A percentile compares a stretch with the other conserved stretches of the same genome.
phyloP scores from a whole-genome alignment of 2,888 invertebrate species.

The Archips crataeganus region DNA sequence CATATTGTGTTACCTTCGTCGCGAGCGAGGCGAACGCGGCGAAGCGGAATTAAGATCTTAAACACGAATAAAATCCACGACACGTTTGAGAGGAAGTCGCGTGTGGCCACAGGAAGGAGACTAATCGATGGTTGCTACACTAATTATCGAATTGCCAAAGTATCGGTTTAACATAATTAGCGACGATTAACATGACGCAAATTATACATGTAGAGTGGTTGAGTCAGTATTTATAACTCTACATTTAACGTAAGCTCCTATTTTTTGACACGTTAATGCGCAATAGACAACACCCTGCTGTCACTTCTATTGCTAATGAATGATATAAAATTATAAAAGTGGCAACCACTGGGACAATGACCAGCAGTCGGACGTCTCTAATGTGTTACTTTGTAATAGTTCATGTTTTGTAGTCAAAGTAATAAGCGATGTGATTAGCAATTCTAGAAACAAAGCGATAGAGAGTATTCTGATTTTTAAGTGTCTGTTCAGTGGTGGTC shows the following conservation, averaged over 20 bases:
- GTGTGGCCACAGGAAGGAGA: constrained; percentile 49
- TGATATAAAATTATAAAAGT: too few species aligned
- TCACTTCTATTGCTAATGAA: too few species aligned
- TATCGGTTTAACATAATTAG: neutral
- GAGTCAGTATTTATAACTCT: neutral
- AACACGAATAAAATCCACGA: constrained; percentile 56
- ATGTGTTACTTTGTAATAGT: neutral
- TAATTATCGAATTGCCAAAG: constrained; percentile 15
- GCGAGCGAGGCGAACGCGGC: constrained; percentile 48
- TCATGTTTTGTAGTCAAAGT: neutral
- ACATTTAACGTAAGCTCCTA: neutral
- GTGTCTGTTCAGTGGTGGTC: neutral
- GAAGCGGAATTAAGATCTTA: constrained; percentile 71
- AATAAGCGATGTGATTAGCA: neutral
- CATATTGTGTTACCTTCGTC: constrained; percentile 68
- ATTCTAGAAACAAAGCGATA: neutral
- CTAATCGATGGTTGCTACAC: constrained; percentile 19
- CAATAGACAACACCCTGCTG: too few species aligned
- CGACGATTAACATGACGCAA: neutral
- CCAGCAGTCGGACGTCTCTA: too few species aligned
- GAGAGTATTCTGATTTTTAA: neutral
- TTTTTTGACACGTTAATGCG: too few species aligned
- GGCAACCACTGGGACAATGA: too few species aligned
- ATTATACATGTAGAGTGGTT: neutral
- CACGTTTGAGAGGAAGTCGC: constrained; percentile 46